Base-by-base conservation (phyloP, 2,797 vertebrate genomes). In the Acanthornis magna region DNA sequence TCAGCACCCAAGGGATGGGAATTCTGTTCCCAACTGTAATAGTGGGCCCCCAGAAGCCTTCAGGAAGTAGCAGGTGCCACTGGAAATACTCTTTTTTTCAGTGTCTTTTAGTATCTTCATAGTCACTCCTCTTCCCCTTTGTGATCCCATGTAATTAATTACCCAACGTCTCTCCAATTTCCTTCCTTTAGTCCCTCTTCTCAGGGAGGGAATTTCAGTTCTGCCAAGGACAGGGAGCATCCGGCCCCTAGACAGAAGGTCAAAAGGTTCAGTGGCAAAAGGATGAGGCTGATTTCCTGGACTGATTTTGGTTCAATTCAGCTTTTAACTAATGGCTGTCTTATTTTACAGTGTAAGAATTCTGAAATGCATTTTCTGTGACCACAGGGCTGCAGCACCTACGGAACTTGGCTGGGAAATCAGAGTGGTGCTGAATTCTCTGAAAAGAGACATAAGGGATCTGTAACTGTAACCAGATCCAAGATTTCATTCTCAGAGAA, bases 401-500 rank as follows among this genome's bases (percentile, higher is more conserved):
- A 88, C 4, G 8, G 50, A n/a, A 57, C 62, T 72, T 78, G 84
- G 89, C 91, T 51, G 53, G 67, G 63, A 85, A 94, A 88, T 42
- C 78, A 85, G 58, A 94, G 82, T 5, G 0, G 71, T 50, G 71
- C 58, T 78, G 54, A 94, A 88, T 72, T 68, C 85, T 85, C 82
- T 79, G 57, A 89, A 84, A 91, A 85, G 90, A 91, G 92, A 85
- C 85, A 72, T 60, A n/a, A 47, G 85, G 78, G 88, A 94, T 82
- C 78, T 68, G 58, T 93, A 93, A 94, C 54, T 72, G 62, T 79
- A 96, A 87, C 78, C 62, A 91, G 71, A 94, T 63, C 90, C 67
- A 72, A 85, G 66, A 85, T 51, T 79, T 78, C 78, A 48, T 65
- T 75, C 54, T 91, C 58, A 57, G 20, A 89, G 53, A 91, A 87